Conservation (phyloP, 1,140 invertebrate species). For the Sycophaga agraensis region DNA sequence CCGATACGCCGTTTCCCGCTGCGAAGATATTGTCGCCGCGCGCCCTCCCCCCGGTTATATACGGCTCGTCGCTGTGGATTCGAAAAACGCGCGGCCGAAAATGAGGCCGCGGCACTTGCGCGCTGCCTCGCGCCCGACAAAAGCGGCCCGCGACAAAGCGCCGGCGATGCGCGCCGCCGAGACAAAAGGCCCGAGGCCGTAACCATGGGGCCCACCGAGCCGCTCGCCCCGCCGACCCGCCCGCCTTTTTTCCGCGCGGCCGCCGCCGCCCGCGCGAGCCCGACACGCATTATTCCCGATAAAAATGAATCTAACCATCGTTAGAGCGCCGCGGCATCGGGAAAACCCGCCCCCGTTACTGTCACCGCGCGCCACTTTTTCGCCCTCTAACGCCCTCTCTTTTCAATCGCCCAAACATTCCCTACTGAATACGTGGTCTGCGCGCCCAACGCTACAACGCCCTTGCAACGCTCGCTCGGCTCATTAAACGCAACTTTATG, state of each 20-base stretch:
- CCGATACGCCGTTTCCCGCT: not conserved
- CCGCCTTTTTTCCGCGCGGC: no score
- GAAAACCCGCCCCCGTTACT: no score
- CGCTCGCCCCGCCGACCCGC: not conserved
- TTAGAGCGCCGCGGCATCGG: not conserved
- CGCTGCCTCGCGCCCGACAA: not conserved
- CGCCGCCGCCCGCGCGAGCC: no score
- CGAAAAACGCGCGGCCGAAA: not conserved
- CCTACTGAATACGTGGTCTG: no score
- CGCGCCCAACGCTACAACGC: no score
- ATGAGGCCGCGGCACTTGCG: not conserved
- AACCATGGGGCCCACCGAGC: not conserved
- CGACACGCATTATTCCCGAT: not conserved
- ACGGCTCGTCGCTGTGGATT: no score
- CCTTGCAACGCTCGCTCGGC: no score
- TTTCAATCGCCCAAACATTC: no score
- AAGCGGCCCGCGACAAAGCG: conserved; percentile 25
- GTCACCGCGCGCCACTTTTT: no score
- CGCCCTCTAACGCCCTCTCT: no score
- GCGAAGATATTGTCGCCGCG: not conserved
- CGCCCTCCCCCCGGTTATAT: not conserved
- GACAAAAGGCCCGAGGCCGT: conserved; percentile 22
- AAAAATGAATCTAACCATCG: conserved; percentile 3
- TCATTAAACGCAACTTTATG: no score
- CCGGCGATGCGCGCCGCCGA: conserved; percentile 21